A percentile compares a stretch with the other conserved stretches of the same genome.
Evolutionary conservation across 2,797 vertebrate genomes (phyloP).

Genomic region (Echeneis naucrates): DNA sequence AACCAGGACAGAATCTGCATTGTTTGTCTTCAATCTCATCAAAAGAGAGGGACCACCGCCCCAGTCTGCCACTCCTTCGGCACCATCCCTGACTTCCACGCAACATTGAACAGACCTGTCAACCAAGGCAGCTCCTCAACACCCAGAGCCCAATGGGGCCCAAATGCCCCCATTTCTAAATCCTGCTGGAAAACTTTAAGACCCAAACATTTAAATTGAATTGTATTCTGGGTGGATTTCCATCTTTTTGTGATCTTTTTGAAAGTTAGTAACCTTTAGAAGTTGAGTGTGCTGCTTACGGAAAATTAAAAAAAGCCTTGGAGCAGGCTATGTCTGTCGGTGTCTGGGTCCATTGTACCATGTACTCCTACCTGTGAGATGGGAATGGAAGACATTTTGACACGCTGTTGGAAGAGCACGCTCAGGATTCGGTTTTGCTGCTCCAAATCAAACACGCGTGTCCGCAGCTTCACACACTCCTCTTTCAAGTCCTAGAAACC

Average conservation of each 20-base stretch:
- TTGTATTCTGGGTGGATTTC: slow-evolving; percentile 4
- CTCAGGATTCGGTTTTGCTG: slow-evolving; percentile 93
- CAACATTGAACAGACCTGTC: no score
- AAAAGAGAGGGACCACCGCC: no score
- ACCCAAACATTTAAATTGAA: slow-evolving; percentile 1
- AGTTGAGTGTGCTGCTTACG: slow-evolving; percentile 49
- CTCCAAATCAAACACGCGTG: slow-evolving; percentile 94
- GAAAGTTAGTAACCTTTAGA: slow-evolving; percentile 56
- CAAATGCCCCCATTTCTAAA: neutral
- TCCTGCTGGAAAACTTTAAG: slow-evolving; percentile 5
- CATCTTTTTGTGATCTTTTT: slow-evolving; percentile 25
- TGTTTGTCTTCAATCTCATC: no score
- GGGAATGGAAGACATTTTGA: slow-evolving; percentile 86
- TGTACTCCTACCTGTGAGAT: slow-evolving; percentile 87
- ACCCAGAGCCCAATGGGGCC: no score
- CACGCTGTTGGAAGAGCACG: slow-evolving; percentile 91
- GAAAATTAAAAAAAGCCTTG: slow-evolving; percentile 60
- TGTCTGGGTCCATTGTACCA: slow-evolving; percentile 16
- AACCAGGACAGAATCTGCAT: no score
- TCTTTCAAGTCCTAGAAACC: slow-evolving; percentile 89
- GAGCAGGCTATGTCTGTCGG: slow-evolving; percentile 42
- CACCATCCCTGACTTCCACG: no score
- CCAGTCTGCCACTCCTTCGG: no score
- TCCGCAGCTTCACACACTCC: slow-evolving; percentile 93
- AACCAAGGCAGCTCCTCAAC: no score